Evolutionary conservation across 2,888 invertebrate genomes (phyloP).

Genomic region (Hylaea fasciaria): DNA sequence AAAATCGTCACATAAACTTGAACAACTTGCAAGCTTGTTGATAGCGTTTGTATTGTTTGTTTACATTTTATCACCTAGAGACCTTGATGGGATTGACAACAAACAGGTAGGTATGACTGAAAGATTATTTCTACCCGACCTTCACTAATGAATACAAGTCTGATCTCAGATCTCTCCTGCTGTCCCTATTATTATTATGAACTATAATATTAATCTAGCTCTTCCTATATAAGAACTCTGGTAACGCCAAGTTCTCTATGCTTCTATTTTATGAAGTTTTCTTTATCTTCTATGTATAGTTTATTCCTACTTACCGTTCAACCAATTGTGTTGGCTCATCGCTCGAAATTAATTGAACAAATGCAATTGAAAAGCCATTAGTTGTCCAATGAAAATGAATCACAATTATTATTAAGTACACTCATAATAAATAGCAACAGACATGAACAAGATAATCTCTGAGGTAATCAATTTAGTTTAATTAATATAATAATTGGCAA

Average conservation of each 20-base stretch:
- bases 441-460: conserved; percentile 44
- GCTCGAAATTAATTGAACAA: conserved; percentile 2
- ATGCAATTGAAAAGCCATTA: conserved; percentile 16
- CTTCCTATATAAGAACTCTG: no score
- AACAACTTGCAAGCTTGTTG: not conserved
- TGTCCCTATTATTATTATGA: not conserved
- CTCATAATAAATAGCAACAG: conserved; percentile 32
- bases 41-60: conserved; percentile 21
- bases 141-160: conserved; percentile 10
- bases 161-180: not conserved
- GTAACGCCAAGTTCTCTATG: no score
- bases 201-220: no score
- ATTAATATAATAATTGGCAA: conserved; percentile 46
- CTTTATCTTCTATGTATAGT: no score
- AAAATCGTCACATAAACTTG: not conserved
- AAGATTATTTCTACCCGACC: conserved; percentile 10
- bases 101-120: conserved; percentile 23
- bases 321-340: not conserved
- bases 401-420: conserved; percentile 8
- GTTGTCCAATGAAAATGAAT: conserved; percentile 8
- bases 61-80: conserved; percentile 20
- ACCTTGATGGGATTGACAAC: conserved; percentile 31
- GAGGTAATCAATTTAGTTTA: conserved; percentile 35
- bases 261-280: no score
- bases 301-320: conserved; percentile 2